Base-by-base conservation (phyloP, 2,113 vertebrate species). In the Hucho hucho region DNA sequence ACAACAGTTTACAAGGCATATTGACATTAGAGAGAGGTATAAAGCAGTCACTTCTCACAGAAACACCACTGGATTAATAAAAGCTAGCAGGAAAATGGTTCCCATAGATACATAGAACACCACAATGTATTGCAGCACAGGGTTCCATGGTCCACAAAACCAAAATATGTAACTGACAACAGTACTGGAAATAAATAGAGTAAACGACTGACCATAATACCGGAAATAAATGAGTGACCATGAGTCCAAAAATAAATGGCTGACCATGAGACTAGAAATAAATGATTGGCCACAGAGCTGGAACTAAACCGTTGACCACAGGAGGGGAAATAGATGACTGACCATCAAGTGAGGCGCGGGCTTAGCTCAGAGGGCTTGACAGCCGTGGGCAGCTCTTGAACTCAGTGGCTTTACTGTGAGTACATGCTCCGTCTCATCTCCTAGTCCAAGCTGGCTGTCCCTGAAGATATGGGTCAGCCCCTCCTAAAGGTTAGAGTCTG, bases 401-500 rank as follows among this genome's bases (percentile, higher is more conserved):
- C 67, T 47, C 32, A 4, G 25, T 22, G 16, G 32, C n/a, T 46
- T 9, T 46, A 12, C n/a, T 22, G 67, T 43, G 87, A 82, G 85
- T 85, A 89, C 79, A 84, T 49, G 77, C 73, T 82, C 7, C 13
- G 78, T 72, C 69, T 79, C 83, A 86, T 86, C 86, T 76, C 86
- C 74, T 78, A 64, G 81, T 85, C 84, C 80, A 74, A 77, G 63
- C 70, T 49, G 76, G 72, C 80, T 79, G 79, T 79, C 87, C 86
- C 86, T 20, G 76, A 75, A 81, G 88, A 84, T 84, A 84, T 72
- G 86, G 87, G 84, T 84, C 84, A 77, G 64, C 77, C 83, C 72
- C 70, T 83, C 74, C 76, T 81, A 88, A 91, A 91, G 87, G 89
- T 91, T 86, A 83, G 58, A 73, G 79, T 85, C 77, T 86, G 82